Conservation (phyloP, 1,140 invertebrate genomes). For the Halesus radiatus region DNA sequence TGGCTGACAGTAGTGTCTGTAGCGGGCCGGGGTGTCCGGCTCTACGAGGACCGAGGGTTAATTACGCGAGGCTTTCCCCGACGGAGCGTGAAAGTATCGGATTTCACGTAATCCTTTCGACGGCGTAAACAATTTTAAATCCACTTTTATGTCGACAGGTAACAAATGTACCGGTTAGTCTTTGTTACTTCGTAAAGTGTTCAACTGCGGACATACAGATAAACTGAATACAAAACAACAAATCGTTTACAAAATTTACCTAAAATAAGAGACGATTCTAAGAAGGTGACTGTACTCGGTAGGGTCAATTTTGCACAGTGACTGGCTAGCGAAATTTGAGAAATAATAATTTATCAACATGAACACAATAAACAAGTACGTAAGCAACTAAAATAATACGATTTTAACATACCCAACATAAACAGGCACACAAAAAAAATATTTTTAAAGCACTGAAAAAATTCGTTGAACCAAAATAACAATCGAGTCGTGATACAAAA, state of each 20-base stretch:
- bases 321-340: constrained; percentile 15
- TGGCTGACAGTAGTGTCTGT: too few relatives aligned
- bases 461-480: neutral
- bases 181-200: neutral
- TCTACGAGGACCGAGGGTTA: neutral
- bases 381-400: constrained; percentile 7
- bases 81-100: constrained; percentile 2
- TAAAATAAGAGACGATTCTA: neutral
- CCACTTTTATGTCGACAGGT: constrained; percentile 3
- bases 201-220: neutral
- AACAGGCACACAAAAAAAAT: neutral
- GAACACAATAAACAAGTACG: neutral
- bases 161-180: neutral
- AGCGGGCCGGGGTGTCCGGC: neutral
- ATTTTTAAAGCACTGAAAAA: too few relatives aligned
- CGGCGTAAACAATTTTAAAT: constrained; percentile 16
- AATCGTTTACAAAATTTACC: neutral
- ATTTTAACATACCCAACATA: neutral
- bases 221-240: neutral
- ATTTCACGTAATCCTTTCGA: constrained; percentile 29
- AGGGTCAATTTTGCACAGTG: neutral
- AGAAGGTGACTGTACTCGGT: too few relatives aligned
- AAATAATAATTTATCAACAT: neutral
- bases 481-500: neutral
- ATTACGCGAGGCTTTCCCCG: constrained; percentile 12